These are phyloP conservation scores for Hanleya hanleyi DNA, from an alignment of 2,888 invertebrate genomes.

Conservation along the genomic window DNA sequence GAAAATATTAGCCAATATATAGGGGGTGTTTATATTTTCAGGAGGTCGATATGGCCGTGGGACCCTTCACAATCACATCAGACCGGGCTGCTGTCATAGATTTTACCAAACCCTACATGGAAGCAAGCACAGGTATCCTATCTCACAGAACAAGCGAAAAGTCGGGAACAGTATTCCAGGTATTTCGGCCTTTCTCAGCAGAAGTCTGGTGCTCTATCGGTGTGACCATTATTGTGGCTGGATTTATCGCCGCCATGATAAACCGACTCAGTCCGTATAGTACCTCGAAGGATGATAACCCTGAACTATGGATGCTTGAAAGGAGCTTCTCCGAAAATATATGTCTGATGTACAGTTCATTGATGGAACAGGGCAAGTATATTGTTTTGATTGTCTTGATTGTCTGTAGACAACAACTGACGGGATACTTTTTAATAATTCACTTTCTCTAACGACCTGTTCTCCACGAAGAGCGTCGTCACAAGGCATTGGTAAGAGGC, in stretches of 20 bases:
- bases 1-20: no score
- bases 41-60: constrained; percentile 5
- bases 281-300: no score
- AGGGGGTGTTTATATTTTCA: no score
- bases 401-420: no score
- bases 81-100: neutral
- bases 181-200: neutral
- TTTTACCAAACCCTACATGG: neutral
- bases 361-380: constrained; percentile 1
- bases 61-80: constrained; percentile 1
- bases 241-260: neutral
- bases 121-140: neutral
- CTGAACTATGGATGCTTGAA: neutral
- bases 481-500: no score
- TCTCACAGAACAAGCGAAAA: neutral
- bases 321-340: neutral
- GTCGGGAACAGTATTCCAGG: neutral
- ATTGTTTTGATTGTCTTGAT: no score
- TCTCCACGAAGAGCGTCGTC: no score
- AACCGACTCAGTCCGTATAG: neutral
- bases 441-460: no score
- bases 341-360: neutral
- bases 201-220: neutral
- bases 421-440: no score
- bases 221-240: neutral